phyloP scores from a whole-genome alignment of 2,888 invertebrate genomes.

The Pollenia labialis region DNA sequence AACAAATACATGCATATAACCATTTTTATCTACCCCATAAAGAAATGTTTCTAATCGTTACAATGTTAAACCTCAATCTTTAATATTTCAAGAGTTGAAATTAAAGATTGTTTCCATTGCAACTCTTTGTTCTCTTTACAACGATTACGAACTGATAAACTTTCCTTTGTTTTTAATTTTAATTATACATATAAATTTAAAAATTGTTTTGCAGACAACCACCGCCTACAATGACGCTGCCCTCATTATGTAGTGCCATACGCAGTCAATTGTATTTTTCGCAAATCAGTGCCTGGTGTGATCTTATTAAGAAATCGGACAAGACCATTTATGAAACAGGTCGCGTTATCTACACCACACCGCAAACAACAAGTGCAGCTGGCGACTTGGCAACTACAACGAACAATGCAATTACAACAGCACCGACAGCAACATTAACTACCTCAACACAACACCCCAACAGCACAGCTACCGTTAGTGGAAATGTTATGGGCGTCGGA shows the following conservation, averaged over 20 bases:
- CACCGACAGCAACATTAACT: conserved; percentile 54
- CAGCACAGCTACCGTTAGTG: conserved; percentile 31
- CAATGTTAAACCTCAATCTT: too few species aligned
- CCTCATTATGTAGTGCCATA: conserved; percentile 95
- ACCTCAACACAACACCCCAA: conserved; percentile 49
- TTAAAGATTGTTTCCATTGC: not conserved
- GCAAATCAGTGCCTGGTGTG: conserved; percentile 96
- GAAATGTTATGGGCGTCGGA: conserved; percentile 1
- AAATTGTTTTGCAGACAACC: conserved; percentile 81
- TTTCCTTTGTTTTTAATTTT: conserved; percentile 24
- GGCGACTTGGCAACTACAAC: conserved; percentile 78
- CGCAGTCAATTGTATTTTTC: conserved; percentile 98
- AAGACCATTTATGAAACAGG: conserved; percentile 83
- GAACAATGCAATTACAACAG: conserved; percentile 77
- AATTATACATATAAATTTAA: not conserved
- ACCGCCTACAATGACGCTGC: conserved; percentile 87
- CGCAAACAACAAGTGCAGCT: conserved; percentile 79
- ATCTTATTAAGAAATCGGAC: conserved; percentile 83
- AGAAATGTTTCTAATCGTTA: too few species aligned
- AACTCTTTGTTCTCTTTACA: not conserved
- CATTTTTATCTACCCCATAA: too few species aligned
- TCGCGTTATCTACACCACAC: conserved; percentile 81
- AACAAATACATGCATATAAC: too few species aligned
- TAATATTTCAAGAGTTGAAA: not conserved
- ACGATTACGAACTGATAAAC: not conserved